Evolutionary conservation across 92 coral and sea anemone species (phyloP).

Genomic region (Phenganax subtilis): DNA sequence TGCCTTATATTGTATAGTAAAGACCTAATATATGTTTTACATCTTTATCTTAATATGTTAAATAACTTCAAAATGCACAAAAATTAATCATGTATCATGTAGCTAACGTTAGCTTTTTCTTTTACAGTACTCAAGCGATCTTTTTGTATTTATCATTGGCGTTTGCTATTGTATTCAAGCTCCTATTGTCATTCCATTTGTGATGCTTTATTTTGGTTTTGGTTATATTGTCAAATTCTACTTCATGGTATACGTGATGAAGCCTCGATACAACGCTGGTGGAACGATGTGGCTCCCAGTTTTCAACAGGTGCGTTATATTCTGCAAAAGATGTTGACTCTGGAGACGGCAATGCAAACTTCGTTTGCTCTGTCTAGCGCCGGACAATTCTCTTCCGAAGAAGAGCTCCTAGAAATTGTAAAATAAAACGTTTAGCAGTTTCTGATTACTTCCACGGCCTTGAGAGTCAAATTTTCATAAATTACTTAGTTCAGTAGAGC

Average conservation of each 20-base stretch:
- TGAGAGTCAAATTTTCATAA: too few relatives aligned
- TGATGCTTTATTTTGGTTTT: constrained; percentile 62
- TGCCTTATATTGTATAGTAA: too few relatives aligned
- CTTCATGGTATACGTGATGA: constrained; percentile 69
- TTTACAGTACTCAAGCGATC: constrained; percentile 66
- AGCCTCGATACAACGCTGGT: constrained; percentile 71
- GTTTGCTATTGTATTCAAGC: constrained; percentile 78
- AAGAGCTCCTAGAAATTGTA: too few relatives aligned
- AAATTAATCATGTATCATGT: not conserved
- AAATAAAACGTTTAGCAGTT: too few relatives aligned
- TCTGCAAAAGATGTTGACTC: not conserved
- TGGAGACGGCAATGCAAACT: not conserved
- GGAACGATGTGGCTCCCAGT: constrained; percentile 86
- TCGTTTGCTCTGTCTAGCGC: too few relatives aligned
- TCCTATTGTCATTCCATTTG: constrained; percentile 82
- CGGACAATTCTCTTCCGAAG: too few relatives aligned
- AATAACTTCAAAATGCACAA: not conserved
- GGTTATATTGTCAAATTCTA: constrained; percentile 70
- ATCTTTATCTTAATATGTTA: too few relatives aligned
- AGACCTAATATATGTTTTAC: too few relatives aligned
- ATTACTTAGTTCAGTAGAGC: too few relatives aligned
- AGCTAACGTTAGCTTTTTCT: not conserved
- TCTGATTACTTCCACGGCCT: too few relatives aligned
- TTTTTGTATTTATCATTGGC: constrained; percentile 70
- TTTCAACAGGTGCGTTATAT: constrained; percentile 63